Evolutionary conservation across 2,113 vertebrate genomes (phyloP).

Genomic region (Aegotheles bennettii): DNA sequence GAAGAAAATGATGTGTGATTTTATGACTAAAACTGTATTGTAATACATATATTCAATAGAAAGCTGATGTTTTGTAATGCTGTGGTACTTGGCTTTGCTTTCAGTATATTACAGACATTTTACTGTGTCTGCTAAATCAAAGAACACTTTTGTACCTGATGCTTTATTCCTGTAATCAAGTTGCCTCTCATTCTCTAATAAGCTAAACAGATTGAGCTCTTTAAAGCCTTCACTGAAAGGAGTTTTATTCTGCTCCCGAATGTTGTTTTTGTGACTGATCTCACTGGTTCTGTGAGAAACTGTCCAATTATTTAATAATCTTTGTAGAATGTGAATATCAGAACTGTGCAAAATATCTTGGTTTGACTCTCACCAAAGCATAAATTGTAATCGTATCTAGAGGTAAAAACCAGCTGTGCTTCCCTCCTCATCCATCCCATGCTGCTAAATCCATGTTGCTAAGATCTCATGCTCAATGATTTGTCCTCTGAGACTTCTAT

Average conservation of each 20-base stretch:
- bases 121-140: background rate
- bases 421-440: background rate
- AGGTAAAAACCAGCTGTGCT: background rate
- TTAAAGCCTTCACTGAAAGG: background rate
- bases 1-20: background rate
- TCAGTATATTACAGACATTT: background rate
- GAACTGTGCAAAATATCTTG: background rate
- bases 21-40: background rate
- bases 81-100: background rate
- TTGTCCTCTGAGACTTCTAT: background rate
- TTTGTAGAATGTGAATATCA: background rate
- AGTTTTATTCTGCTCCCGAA: background rate
- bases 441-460: background rate
- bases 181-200: background rate
- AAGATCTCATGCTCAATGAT: background rate
- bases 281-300: background rate
- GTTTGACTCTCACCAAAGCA: background rate
- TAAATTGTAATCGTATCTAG: background rate
- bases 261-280: background rate
- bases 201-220: background rate
- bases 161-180: conserved; percentile 21
- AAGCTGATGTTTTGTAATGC: background rate
- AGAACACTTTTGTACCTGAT: background rate
- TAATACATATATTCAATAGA: background rate
- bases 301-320: background rate